Conservation (phyloP, 35 echinoderm and acorn worm species). For the Patiria miniata region DNA sequence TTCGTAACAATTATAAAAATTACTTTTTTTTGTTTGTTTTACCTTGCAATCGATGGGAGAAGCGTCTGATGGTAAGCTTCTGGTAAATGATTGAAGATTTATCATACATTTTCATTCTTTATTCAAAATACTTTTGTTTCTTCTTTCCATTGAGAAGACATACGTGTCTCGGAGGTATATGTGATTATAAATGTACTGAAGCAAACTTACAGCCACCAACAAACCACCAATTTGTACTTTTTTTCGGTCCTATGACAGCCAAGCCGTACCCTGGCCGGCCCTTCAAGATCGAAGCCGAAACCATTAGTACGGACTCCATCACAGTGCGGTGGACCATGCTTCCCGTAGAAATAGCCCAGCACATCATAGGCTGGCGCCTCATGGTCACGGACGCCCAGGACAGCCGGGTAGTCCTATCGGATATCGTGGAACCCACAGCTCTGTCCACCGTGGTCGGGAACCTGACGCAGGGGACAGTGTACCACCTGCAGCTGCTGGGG, state of each 20-base stretch:
- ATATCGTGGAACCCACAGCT: constrained; percentile 63
- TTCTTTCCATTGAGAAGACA: no score
- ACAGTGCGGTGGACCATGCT: constrained; percentile 60
- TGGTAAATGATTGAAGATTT: no score
- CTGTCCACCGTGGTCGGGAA: constrained; percentile 60
- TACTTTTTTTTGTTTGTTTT: no score
- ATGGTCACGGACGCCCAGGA: constrained; percentile 54
- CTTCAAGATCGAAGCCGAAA: constrained; percentile 47
- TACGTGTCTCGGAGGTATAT: no score
- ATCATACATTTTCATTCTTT: no score
- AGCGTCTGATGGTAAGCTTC: no score
- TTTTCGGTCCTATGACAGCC: neutral
- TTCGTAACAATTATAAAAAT: no score
- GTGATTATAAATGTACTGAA: no score
- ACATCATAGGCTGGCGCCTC: constrained; percentile 64
- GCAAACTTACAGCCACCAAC: no score
- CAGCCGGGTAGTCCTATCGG: constrained; percentile 48
- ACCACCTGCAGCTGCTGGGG: constrained; percentile 81
- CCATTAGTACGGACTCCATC: constrained; percentile 31
- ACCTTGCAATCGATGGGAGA: no score
- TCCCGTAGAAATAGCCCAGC: constrained; percentile 47
- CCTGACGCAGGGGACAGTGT: constrained; percentile 52
- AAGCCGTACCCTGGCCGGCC: constrained; percentile 53
- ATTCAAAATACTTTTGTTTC: no score
- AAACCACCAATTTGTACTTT: no score